Conservation (phyloP, 2,888 invertebrate species). For the Campoletis raptor region DNA sequence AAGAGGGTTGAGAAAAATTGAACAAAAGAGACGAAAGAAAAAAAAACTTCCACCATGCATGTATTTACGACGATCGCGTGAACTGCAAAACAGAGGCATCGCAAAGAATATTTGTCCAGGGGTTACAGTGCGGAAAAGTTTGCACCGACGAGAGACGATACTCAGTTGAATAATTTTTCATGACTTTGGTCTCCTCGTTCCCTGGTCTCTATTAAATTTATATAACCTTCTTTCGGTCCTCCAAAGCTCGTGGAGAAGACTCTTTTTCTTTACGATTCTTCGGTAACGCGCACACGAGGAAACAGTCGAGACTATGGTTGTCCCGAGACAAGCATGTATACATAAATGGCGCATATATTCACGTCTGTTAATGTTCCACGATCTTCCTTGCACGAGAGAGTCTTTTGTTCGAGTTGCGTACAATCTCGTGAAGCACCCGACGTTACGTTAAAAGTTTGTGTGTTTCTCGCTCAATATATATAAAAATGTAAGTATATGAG, state of each 20-base stretch:
- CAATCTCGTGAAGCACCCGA: constrained; percentile 69
- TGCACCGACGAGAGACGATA: constrained; percentile 47
- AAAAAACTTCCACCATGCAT: constrained; percentile 4
- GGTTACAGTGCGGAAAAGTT: constrained; percentile 44
- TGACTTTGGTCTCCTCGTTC: constrained; percentile 56
- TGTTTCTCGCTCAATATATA: constrained; percentile 65
- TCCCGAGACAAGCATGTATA: constrained; percentile 14
- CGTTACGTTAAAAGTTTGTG: constrained; percentile 75
- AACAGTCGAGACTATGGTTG: constrained; percentile 32
- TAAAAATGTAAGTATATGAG: not conserved
- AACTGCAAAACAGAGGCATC: not conserved
- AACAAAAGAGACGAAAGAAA: constrained; percentile 5
- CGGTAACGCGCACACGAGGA: constrained; percentile 64
- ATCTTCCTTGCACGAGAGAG: constrained; percentile 52
- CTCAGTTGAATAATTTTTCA: constrained; percentile 65
- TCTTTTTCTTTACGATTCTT: constrained; percentile 73
- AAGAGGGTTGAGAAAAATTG: not conserved
- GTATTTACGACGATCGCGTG: constrained; percentile 54
- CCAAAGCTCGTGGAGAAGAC: constrained; percentile 28
- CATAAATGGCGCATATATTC: constrained; percentile 73
- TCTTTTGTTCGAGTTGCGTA: constrained; percentile 74
- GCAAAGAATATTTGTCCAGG: constrained; percentile 24
- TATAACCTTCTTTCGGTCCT: constrained; percentile 13
- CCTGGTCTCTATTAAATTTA: constrained; percentile 45
- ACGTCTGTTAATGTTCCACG: constrained; percentile 74